Conservation (phyloP, 2,113 vertebrate genomes). For the Chaetura pelagica region DNA sequence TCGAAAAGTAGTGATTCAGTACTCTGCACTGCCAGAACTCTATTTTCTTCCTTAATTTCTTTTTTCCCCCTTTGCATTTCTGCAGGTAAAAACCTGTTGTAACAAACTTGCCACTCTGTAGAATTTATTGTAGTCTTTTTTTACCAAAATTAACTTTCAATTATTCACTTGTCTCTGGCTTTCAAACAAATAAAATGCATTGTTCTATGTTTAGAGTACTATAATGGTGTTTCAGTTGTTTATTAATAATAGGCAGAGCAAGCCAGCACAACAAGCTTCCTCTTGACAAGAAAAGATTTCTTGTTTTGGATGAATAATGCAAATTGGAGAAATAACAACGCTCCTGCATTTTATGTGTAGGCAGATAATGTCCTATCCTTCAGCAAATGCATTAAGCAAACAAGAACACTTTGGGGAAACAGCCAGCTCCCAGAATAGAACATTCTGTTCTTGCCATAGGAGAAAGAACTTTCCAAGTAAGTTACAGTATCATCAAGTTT, state of each 20-base stretch:
- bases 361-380: constrained; percentile 30
- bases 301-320: constrained; percentile 46
- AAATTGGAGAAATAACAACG: constrained; percentile 7
- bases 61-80: background rate
- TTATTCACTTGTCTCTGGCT: background rate
- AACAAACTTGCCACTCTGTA: background rate
- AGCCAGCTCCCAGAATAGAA: constrained; percentile 52
- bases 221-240: background rate
- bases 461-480: background rate
- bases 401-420: background rate
- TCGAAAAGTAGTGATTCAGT: background rate
- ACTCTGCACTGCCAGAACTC: background rate
- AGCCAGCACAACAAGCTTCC: background rate
- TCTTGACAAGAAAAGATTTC: constrained; percentile 18
- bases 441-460: background rate
- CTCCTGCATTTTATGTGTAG: background rate
- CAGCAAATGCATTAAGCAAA: constrained; percentile 51
- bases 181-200: background rate
- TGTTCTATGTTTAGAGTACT: background rate
- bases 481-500: background rate
- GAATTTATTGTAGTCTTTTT: background rate
- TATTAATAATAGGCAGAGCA: background rate
- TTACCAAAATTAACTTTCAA: background rate
- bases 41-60: background rate
- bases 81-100: background rate